Base-by-base conservation (phyloP, 1,140 invertebrate species). In the Pseudachorutes palmiensis region DNA sequence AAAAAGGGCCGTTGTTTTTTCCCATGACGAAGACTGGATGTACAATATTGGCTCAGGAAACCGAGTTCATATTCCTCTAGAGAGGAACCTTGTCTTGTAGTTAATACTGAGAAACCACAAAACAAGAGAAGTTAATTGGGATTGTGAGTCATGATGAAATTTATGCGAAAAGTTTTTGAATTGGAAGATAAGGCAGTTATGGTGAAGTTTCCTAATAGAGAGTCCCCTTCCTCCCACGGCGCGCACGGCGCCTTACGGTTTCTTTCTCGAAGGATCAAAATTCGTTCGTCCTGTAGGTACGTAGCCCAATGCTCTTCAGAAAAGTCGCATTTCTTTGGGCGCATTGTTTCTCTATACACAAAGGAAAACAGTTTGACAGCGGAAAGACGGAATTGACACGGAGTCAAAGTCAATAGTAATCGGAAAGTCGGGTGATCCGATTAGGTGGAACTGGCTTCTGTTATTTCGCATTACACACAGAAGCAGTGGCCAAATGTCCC, bases 111-210 rank as follows among this genome's bases (percentile, higher is more conserved):
- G 41, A 48, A 71, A 69, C 71, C 71, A 66, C 71, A 60, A 72
- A 70, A 72, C 71, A 72, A 66, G 71, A 68, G 66, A 65, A 66
- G 65, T 68, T 72, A 70, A 72, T 68, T 73, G 67, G 64, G 71
- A 48, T 64, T 69, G 62, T 64, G 36, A 41, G 61, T 65, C 64
- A 33, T 65, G 64, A 55, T 65, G 64, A 71, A 69, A 73, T 71
- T 73, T 71, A 73, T 73, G 69, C 67, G 69, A 69, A 73, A 73
- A 73, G 69, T 73, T 73, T 61, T 70, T 58, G 65, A 73, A 68
- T 73, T 69, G 63, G 41, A 63, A 73, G 72, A 73, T 73, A 73
- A 73, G 67, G 65, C 59, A 68, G 69, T 73, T 60, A 12, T 30
- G 30, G 58, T 45, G 19, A 55, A 55, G 51, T 55, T 55, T 55